Conservation (phyloP, 2,888 invertebrate species). For the Diaperis boleti region DNA sequence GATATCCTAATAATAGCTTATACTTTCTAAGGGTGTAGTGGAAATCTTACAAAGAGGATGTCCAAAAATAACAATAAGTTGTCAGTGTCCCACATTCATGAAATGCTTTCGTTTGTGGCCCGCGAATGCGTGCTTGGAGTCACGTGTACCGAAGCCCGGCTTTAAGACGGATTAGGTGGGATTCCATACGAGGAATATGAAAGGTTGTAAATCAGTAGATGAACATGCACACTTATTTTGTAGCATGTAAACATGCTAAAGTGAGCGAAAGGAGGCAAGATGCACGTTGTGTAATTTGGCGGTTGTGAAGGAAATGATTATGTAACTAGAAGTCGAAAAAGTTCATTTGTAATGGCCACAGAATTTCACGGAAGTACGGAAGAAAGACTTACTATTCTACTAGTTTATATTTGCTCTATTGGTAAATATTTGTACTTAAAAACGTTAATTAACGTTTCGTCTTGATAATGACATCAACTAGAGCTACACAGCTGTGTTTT, state of each 20-base stretch:
- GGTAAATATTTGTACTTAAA: too few relatives aligned
- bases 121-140: conserved; percentile 26
- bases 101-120: conserved; percentile 14
- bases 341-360: conserved; percentile 16
- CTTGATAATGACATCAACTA: too few relatives aligned
- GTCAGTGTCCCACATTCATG: conserved; percentile 22
- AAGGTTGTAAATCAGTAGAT: conserved; percentile 24
- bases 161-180: conserved; percentile 21
- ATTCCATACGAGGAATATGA: conserved; percentile 14
- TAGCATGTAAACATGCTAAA: conserved; percentile 12
- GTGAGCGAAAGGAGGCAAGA: conserved; percentile 31
- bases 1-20: too few relatives aligned
- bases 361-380: too few relatives aligned
- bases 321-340: conserved; percentile 28
- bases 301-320: conserved; percentile 25
- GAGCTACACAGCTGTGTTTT: too few relatives aligned
- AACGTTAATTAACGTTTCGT: too few relatives aligned
- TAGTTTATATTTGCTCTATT: too few relatives aligned
- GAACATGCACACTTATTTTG: conserved; percentile 14
- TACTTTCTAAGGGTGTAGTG: too few relatives aligned
- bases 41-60: background rate
- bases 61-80: conserved; percentile 5
- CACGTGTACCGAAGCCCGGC: conserved; percentile 26
- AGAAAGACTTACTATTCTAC: too few relatives aligned
- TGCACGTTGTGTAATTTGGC: conserved; percentile 36